phyloP scores from a whole-genome alignment of 2,888 invertebrate species.

The Andrena bucephala region DNA sequence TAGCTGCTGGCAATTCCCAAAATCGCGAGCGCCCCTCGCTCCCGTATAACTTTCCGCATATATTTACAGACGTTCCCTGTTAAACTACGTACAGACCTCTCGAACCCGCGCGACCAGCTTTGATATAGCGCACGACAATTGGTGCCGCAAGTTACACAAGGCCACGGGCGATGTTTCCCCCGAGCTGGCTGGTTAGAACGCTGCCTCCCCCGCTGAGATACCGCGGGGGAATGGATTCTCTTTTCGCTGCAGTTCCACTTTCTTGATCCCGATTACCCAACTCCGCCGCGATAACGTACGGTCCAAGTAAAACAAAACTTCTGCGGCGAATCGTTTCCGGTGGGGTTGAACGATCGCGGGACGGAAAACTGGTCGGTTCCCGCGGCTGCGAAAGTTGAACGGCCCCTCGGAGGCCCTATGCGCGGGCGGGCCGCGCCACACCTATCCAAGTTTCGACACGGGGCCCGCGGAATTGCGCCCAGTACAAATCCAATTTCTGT shows the following conservation, averaged over 20 bases:
- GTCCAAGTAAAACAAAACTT: conserved; percentile 42
- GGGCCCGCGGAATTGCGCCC: conserved; percentile 37
- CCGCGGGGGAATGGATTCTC: conserved; percentile 40
- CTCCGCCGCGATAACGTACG: conserved; percentile 21
- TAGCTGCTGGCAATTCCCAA: conserved; percentile 69
- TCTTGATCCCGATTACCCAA: conserved; percentile 55
- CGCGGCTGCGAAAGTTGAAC: background rate
- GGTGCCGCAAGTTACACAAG: conserved; percentile 76
- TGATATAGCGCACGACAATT: conserved; percentile 77
- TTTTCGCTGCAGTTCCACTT: conserved; percentile 57
- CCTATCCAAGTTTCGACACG: conserved; percentile 6
- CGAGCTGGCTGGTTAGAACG: conserved; percentile 34
- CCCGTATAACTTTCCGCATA: conserved; percentile 74
- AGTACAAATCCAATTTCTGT: conserved; percentile 66
- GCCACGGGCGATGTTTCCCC: conserved; percentile 69
- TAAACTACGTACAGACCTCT: conserved; percentile 68
- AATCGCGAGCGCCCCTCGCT: conserved; percentile 58
- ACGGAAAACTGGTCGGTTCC: background rate
- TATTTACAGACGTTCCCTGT: conserved; percentile 76
- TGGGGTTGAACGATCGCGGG: background rate
- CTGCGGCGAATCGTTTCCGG: background rate
- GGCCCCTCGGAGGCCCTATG: background rate
- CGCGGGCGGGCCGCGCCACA: background rate
- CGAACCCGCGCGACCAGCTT: conserved; percentile 71
- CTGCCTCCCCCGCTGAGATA: conserved; percentile 8